Evolutionary conservation across 2,888 invertebrate genomes (phyloP), one percentile per base, ranked within the genome.

Genomic region (Ephialtes manifestator): DNA sequence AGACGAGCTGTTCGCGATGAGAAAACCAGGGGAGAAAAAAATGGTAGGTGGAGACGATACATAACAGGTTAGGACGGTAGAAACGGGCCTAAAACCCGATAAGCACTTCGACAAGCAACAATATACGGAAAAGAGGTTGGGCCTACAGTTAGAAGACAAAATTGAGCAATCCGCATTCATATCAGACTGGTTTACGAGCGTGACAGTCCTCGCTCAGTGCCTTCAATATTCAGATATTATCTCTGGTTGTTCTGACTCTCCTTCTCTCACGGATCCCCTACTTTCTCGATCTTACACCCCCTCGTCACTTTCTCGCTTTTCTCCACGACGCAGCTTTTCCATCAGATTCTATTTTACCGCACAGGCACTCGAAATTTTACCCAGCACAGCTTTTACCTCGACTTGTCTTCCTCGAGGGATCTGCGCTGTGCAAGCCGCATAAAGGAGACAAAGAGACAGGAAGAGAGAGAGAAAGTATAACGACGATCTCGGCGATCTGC

Each of bases 201-300:
- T 89, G 89, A 88, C 91, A 91, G 90, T 87, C 91, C 89, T 90
- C 89, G 89, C 88, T 88, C 87, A 89, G 89, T 90, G 88, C 88
- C 89, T 88, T 89, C 90, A 89, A 93, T 93, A 92, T 92, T 93
- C 92, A 88, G 89, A 92, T 93, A 92, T 92, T 92, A 92, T 92
- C 90, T 90, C 88, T 67, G 83, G 81, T 87, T 86, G 87, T 88
- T 88, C 84, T 79, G 74, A 58, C 82, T 80, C 80, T 85, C 77
- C 28, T 74, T 68, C 80, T 71, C 20, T 83, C 65, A 43, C 79
- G 58, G 68, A 74, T 80, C 72, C 28, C 55, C 51, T 74, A 43
- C 48, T 76, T 70, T 48, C 71, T 75, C 76, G 53, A 65, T 65
- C 35, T 18, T 58, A 24, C 58, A 58, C 58, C 58, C 58, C 28